Percentiles rank a stretch among this genome's conserved stretches.
These are phyloP conservation scores for Pogonomyrmex barbatus DNA, from an alignment of 1,140 invertebrate species.

Conservation along the genomic window DNA sequence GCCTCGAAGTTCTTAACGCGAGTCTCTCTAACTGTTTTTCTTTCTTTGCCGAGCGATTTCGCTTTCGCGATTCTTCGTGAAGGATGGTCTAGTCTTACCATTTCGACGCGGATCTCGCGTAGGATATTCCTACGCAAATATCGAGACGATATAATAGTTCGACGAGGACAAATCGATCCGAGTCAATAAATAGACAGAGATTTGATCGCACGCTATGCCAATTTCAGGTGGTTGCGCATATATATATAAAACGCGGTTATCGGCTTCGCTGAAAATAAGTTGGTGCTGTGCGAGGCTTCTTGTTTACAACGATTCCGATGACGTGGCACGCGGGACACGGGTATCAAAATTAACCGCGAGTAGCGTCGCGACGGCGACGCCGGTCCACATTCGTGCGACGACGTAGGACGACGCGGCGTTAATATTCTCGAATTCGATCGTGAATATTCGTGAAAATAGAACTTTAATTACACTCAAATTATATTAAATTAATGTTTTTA, in stretches of 20 bases:
- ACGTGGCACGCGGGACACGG: slow-evolving; percentile 16
- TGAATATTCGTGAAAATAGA: background rate
- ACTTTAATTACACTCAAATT: background rate
- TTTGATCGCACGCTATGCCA: background rate
- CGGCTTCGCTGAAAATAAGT: slow-evolving; percentile 50
- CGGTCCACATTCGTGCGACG: too few species aligned
- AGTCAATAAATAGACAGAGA: background rate
- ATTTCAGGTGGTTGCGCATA: slow-evolving; percentile 28
- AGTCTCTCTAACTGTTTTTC: too few species aligned
- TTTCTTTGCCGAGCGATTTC: background rate
- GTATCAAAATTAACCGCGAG: slow-evolving; percentile 41
- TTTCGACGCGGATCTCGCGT: background rate
- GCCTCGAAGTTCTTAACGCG: background rate
- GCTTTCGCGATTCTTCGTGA: background rate
- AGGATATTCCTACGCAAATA: background rate
- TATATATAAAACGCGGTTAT: slow-evolving; percentile 28
- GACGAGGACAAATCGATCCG: background rate
- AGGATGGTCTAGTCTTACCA: background rate
- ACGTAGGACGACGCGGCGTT: background rate
- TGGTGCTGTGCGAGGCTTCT: slow-evolving; percentile 16
- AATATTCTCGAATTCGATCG: background rate
- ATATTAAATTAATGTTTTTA: slow-evolving; percentile 20
- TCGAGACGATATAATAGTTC: background rate
- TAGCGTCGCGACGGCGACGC: slow-evolving; percentile 7
- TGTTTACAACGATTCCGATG: slow-evolving; percentile 47